Evolutionary conservation across 2,888 invertebrate genomes (phyloP).

Genomic region (Rutpela maculata): DNA sequence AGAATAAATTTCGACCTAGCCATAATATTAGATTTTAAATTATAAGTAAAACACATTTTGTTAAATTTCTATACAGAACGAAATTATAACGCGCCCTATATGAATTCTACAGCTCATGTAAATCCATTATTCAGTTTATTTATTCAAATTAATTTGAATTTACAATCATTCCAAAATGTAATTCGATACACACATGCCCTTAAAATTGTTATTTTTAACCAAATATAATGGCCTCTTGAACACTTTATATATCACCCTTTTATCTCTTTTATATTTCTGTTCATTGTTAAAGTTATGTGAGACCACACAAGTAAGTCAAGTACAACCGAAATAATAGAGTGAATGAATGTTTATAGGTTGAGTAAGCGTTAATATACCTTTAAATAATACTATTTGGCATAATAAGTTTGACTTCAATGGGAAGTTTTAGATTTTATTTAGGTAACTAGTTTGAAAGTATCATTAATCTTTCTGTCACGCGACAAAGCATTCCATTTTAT

Average conservation of each 20-base stretch:
- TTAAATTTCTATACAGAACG: neutral
- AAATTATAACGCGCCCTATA: neutral
- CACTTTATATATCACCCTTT: conserved; percentile 29
- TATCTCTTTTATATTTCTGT: conserved; percentile 11
- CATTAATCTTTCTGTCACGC: conserved; percentile 27
- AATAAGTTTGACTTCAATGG: conserved; percentile 19
- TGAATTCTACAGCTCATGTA: neutral
- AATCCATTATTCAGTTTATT: conserved; percentile 8
- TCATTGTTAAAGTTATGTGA: conserved; percentile 15
- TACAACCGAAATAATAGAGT: conserved; percentile 31
- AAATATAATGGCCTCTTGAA: conserved; percentile 34
- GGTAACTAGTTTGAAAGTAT: conserved; percentile 11
- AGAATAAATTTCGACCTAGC: too few relatives aligned
- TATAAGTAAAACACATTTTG: neutral
- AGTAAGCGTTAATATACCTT: conserved; percentile 23
- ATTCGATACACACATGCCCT: conserved; percentile 30
- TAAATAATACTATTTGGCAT: conserved; percentile 31
- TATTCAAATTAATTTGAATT: conserved; percentile 12
- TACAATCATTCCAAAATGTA: neutral
- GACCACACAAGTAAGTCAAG: conserved; percentile 34
- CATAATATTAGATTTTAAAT: too few relatives aligned
- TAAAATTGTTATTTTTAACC: conserved; percentile 36
- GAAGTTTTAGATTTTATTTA: conserved; percentile 29
- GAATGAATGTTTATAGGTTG: conserved; percentile 19
- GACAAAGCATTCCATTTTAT: conserved; percentile 7